Conservation (phyloP, 2,888 invertebrate species). For the Conchocele bisecta region DNA sequence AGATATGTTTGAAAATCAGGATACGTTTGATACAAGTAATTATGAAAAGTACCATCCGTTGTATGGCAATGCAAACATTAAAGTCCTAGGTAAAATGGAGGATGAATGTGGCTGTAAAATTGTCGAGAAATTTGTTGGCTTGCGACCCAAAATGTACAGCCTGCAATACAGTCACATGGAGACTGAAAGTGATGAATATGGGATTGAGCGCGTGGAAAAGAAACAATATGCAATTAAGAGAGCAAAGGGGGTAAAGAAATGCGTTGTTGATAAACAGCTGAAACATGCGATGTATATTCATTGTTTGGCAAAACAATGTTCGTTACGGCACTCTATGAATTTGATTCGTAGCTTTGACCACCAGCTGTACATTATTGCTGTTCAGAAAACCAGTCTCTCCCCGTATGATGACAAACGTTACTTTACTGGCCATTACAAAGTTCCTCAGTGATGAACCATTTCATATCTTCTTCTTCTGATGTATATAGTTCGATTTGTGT, state of each 20-base stretch:
- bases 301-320: conserved; percentile 3
- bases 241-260: conserved; percentile 19
- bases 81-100: conserved; percentile 35
- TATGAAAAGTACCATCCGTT: conserved; percentile 1
- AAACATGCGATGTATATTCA: conserved; percentile 27
- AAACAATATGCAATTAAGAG: no score
- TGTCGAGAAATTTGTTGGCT: conserved; percentile 24
- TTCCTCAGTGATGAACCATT: no score
- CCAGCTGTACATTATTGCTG: conserved; percentile 17
- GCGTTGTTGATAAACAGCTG: conserved; percentile 36
- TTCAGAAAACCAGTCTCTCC: conserved; percentile 25
- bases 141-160: conserved; percentile 38
- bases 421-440: no score
- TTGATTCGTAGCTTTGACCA: conserved; percentile 33
- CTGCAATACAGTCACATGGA: conserved; percentile 9
- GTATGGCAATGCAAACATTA: conserved; percentile 7
- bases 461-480: no score
- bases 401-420: conserved; percentile 39
- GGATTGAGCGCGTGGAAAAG: no score
- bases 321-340: conserved; percentile 21
- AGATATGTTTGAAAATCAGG: conserved; percentile 20
- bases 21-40: conserved; percentile 26
- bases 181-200: no score
- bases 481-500: no score
- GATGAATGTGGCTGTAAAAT: conserved; percentile 23